Evolutionary conservation across 2,797 vertebrate genomes (phyloP).

Genomic region (Falco novaeseelandiae): DNA sequence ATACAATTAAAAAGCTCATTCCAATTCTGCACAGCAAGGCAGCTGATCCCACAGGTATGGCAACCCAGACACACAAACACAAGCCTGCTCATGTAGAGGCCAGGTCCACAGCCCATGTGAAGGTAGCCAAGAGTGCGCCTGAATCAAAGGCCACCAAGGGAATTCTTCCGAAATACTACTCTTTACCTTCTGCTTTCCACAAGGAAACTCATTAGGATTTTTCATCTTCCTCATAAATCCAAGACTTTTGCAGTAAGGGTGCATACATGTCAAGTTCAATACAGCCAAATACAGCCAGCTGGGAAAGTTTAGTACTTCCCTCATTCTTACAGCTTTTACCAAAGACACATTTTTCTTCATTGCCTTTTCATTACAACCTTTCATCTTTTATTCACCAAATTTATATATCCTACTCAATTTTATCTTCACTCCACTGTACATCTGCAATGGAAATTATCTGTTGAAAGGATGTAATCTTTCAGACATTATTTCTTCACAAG

Average conservation of each 20-base stretch:
- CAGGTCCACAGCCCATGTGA: neutral
- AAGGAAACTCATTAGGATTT: neutral
- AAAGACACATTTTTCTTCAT: neutral
- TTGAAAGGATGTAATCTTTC: constrained; percentile 9
- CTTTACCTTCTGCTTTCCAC: rapidly evolving
- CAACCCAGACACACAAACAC: neutral
- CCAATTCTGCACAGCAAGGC: neutral
- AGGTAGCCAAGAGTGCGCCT: neutral
- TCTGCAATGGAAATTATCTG: neutral
- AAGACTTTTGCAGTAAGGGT: neutral
- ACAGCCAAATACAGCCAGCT: neutral
- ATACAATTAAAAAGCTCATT: neutral
- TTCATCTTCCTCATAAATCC: neutral
- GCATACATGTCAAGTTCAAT: neutral
- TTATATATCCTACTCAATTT: neutral
- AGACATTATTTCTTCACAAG: neutral
- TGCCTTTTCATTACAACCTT: constrained; percentile 11
- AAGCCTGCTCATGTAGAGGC: neutral
- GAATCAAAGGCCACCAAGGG: neutral
- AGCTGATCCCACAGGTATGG: neutral
- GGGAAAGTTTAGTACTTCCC: neutral
- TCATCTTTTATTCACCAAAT: neutral
- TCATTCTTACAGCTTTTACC: neutral
- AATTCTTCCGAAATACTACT: neutral
- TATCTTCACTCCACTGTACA: neutral